These are phyloP conservation scores for Mythimna impura DNA, from an alignment of 2,888 invertebrate species.

Conservation along the genomic window DNA sequence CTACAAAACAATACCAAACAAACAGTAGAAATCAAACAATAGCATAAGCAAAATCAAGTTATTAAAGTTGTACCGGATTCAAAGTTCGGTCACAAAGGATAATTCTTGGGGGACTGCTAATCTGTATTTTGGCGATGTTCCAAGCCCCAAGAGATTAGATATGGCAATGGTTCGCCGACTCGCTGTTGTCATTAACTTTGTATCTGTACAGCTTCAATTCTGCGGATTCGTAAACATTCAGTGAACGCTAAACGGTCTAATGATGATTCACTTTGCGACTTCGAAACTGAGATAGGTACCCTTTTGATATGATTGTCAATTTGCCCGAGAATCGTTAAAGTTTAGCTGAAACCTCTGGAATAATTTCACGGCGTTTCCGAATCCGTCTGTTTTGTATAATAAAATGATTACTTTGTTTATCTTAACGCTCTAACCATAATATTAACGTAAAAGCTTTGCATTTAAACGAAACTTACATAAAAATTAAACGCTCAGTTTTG, in stretches of 20 bases:
- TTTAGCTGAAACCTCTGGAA: constrained; percentile 14
- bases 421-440: background rate
- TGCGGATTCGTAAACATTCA: constrained; percentile 54
- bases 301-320: constrained; percentile 48
- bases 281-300: constrained; percentile 35
- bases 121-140: constrained; percentile 81
- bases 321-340: constrained; percentile 35
- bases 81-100: constrained; percentile 74
- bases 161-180: constrained; percentile 66
- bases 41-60: constrained; percentile 62
- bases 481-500: background rate
- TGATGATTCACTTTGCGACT: constrained; percentile 46
- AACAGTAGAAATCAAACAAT: constrained; percentile 54
- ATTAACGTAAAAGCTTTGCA: background rate
- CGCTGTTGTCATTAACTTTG: constrained; percentile 69
- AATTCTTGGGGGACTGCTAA: constrained; percentile 79
- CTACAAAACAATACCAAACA: constrained; percentile 25
- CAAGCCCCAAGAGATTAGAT: constrained; percentile 80
- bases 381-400: constrained; percentile 14
- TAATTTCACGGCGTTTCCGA: constrained; percentile 28
- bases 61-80: constrained; percentile 63
- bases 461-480: background rate
- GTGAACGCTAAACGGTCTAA: constrained; percentile 43
- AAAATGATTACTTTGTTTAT: background rate
- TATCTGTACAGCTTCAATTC: constrained; percentile 55